Percentiles rank a stretch among this genome's conserved stretches.
phyloP scores from a whole-genome alignment of 2,113 vertebrate species.

The Osmerus eperlanus region DNA sequence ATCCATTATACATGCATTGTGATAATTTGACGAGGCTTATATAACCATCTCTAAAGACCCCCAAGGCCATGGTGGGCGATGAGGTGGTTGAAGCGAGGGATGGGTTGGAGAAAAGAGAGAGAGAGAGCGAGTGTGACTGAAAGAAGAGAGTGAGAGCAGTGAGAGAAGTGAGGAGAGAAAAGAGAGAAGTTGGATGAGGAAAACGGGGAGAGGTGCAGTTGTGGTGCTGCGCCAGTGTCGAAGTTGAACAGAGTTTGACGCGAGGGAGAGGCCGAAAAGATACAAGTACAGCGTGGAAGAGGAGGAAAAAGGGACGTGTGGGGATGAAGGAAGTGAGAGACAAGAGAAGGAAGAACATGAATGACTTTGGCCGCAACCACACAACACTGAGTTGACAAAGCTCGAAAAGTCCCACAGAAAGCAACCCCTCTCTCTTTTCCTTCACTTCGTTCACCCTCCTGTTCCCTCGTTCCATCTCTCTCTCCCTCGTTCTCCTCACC shows the following conservation, averaged over 20 bases:
- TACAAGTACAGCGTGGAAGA: too few species aligned
- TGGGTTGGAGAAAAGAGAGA: background rate
- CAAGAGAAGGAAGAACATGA: constrained; percentile 1
- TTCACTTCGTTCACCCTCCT: background rate
- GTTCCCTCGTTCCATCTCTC: background rate
- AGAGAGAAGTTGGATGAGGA: background rate
- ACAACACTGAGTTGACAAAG: background rate
- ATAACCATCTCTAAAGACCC: constrained; percentile 57
- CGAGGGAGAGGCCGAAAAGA: too few species aligned
- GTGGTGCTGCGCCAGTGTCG: background rate
- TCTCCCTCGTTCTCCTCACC: too few species aligned
- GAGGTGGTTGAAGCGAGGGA: constrained; percentile 35
- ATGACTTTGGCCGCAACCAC: constrained; percentile 3
- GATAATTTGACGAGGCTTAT: constrained; percentile 64
- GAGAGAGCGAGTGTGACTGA: background rate
- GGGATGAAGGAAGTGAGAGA: background rate
- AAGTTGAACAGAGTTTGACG: too few species aligned
- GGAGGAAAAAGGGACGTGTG: too few species aligned
- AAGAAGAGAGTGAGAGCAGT: background rate
- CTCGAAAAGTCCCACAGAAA: background rate
- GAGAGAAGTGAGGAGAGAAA: background rate
- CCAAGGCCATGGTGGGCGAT: constrained; percentile 33
- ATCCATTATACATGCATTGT: constrained; percentile 51
- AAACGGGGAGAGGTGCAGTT: constrained; percentile 3
- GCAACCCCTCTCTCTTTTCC: too few species aligned